Percentiles rank a stretch among this genome's conserved stretches.
These are phyloP conservation scores for Melanitta fusca DNA, from an alignment of 2,797 vertebrate genomes.

Conservation along the genomic window DNA sequence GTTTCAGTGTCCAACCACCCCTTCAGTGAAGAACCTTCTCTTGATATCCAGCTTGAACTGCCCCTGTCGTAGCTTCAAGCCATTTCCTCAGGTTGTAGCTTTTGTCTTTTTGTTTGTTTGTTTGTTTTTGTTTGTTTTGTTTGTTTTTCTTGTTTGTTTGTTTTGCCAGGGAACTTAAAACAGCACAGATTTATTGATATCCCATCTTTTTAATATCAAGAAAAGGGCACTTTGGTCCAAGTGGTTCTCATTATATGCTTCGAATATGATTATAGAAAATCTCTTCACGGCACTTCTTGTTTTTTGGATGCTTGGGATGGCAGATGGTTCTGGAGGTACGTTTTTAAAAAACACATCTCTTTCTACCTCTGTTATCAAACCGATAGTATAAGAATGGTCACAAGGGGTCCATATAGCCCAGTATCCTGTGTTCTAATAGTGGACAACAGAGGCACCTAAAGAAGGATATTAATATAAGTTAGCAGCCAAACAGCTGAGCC, in stretches of 20 bases:
- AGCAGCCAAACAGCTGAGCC: not conserved
- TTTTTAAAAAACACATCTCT: not conserved
- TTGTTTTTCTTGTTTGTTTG: not conserved
- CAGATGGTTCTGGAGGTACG: not conserved
- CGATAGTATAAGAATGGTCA: not conserved
- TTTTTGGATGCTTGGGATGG: not conserved
- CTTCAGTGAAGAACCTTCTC: too few species aligned
- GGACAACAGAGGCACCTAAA: not conserved
- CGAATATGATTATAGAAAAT: conserved; percentile 10
- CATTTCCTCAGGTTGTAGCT: too few species aligned
- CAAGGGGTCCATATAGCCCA: not conserved
- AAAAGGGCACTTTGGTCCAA: not conserved
- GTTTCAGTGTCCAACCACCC: too few species aligned
- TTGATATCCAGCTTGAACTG: too few species aligned
- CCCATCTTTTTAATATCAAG: not conserved
- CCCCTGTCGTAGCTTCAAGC: too few species aligned
- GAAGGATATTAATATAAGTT: not conserved
- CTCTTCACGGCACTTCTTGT: not conserved
- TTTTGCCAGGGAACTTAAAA: not conserved
- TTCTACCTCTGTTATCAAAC: not conserved
- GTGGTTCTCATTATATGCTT: not conserved
- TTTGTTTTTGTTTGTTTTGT: not conserved
- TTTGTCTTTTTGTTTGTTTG: not conserved
- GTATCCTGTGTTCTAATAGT: not conserved
- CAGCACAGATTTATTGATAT: not conserved